Evolutionary conservation across 1,140 invertebrate genomes (phyloP), one percentile per base, ranked within the genome.

Genomic region (Stegodyphus dumicola): DNA sequence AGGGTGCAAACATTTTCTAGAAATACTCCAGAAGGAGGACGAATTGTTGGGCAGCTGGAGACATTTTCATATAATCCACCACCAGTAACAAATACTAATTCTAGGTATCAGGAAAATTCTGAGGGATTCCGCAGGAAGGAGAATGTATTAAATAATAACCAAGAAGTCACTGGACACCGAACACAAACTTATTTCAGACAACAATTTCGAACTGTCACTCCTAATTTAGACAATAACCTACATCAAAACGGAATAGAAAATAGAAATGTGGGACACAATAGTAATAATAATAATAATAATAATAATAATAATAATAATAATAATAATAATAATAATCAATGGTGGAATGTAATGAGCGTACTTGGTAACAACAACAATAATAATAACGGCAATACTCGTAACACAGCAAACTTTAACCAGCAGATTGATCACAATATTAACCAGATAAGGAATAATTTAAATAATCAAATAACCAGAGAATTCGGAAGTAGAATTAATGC

Each of bases 321-420:
- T 33, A 64, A 85, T 9, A 85, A 76, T 18, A 74, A 79, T 51
- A 56, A 85, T 17, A 85, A 77, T 77, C 81, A 85, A 60, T 85
- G 81, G 81, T 85, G 81, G 81, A 85, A 85, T 70, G 81, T 51
- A 6, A 17, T 85, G 6, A 85, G 77, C n/a, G 81, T 85, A 6
- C 52, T 85, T 5, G 81, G 81, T 0, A 10, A 85, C 56, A 33
- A 76, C 65, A 84, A 79, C 18, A 73, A 84, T 84, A 11, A 64
- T 56, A 85, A 15, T 53, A 53, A 15, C 54, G 60, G 13, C 48
- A 60, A 60, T 60, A 33, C 33, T 33, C 33, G 9, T 5, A 9
- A 15, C 9, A 60, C 2, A 15, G 56, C 9, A 60, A 15, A 60
- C 4, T 60, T 60, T 11, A 60, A 15, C 56, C 9, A 60, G 9